phyloP scores from a whole-genome alignment of 30 jellyfish, hydroid and myxozoan genomes.

The Morbakka virulenta region DNA sequence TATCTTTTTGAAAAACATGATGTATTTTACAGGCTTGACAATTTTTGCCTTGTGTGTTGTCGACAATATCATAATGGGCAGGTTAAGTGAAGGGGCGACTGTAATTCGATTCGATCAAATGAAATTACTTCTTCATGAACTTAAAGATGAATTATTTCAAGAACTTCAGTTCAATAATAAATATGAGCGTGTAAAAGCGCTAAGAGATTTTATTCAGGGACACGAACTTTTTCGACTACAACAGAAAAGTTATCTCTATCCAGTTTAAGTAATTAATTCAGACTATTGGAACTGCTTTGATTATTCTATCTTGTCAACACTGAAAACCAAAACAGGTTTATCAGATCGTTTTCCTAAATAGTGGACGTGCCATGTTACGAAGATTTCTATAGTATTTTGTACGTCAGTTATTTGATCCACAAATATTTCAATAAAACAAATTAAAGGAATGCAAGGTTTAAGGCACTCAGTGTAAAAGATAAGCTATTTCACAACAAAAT shows the following conservation, averaged over 20 bases:
- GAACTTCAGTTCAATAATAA: slow-evolving; percentile 48
- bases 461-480: no score
- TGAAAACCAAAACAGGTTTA: no score
- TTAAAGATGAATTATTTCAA: slow-evolving; percentile 60
- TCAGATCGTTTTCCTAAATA: no score
- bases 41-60: slow-evolving; percentile 38
- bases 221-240: slow-evolving; percentile 36
- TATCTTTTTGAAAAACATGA: slow-evolving; percentile 50
- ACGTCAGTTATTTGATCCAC: no score
- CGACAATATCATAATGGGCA: slow-evolving; percentile 54
- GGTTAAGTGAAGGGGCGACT: slow-evolving; percentile 37
- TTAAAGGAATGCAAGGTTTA: no score
- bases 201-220: slow-evolving; percentile 49
- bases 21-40: slow-evolving; percentile 67
- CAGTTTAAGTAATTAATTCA: slow-evolving; percentile 19
- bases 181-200: slow-evolving; percentile 52
- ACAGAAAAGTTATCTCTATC: slow-evolving; percentile 54
- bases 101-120: slow-evolving; percentile 44
- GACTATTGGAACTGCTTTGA: no score
- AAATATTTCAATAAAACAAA: no score
- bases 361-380: no score
- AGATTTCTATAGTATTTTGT: no score
- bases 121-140: slow-evolving; percentile 49
- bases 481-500: no score
- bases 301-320: no score